Conservation (phyloP, 2,797 vertebrate genomes). For the Babyrousa celebensis region DNA sequence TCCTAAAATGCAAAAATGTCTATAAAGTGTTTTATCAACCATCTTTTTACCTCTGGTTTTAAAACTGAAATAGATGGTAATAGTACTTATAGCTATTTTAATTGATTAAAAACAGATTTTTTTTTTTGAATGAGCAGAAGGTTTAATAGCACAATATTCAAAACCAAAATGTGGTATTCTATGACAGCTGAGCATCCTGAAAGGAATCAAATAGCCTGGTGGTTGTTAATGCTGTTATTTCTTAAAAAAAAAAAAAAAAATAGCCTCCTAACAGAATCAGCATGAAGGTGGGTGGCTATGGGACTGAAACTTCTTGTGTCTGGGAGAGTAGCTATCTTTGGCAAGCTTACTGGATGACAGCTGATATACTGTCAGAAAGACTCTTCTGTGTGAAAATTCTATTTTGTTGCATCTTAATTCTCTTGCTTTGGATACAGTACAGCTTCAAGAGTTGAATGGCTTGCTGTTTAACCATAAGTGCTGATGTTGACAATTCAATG, state of each 20-base stretch:
- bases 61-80: slow-evolving; percentile 20
- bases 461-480: slow-evolving; percentile 83
- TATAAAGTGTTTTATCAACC: not conserved
- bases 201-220: not conserved
- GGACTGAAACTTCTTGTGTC: slow-evolving; percentile 28
- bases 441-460: slow-evolving; percentile 73
- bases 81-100: not conserved
- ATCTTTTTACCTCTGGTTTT: not conserved
- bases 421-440: slow-evolving; percentile 72
- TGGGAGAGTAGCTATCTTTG: slow-evolving; percentile 48
- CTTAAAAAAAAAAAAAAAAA: not conserved
- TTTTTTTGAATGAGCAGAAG: not conserved
- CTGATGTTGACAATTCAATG: slow-evolving; percentile 84
- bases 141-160: not conserved
- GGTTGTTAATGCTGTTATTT: not conserved
- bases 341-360: slow-evolving; percentile 74
- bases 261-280: not conserved
- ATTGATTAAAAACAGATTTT: not conserved
- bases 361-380: slow-evolving; percentile 59
- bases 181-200: slow-evolving; percentile 6
- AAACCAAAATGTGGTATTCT: slow-evolving; percentile 12
- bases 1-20: not conserved
- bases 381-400: slow-evolving; percentile 71
- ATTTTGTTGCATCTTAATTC: slow-evolving; percentile 75
- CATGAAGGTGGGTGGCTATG: slow-evolving; percentile 2